Conservation (phyloP, 2,888 invertebrate species). For the Tyria jacobaeae region DNA sequence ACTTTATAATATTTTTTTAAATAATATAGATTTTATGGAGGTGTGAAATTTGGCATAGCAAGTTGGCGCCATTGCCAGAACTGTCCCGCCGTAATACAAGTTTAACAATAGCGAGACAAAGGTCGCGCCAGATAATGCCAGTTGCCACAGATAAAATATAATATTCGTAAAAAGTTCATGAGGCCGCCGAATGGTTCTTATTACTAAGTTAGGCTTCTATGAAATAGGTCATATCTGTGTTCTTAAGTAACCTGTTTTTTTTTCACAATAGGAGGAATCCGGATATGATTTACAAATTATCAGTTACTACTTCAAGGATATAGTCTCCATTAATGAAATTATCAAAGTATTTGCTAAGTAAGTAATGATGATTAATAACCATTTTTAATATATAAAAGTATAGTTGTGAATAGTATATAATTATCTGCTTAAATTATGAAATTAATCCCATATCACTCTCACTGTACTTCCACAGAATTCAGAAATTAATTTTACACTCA, state of each 20-base stretch:
- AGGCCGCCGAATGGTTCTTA: conserved; percentile 34
- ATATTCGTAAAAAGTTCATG: conserved; percentile 29
- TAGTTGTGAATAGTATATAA: too few relatives aligned
- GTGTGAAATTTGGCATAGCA: conserved; percentile 67
- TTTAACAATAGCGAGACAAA: conserved; percentile 41
- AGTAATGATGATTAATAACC: too few relatives aligned
- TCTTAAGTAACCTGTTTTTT: conserved; percentile 1
- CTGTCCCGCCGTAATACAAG: conserved; percentile 34
- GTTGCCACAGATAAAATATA: conserved; percentile 32
- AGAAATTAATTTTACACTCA: too few relatives aligned
- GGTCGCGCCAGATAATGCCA: conserved; percentile 37
- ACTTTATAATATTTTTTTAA: conserved; percentile 41
- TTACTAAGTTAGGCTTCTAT: conserved; percentile 25
- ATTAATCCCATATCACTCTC: too few relatives aligned
- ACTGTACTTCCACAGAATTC: too few relatives aligned
- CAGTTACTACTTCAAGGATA: too few relatives aligned
- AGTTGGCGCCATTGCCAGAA: conserved; percentile 59
- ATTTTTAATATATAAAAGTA: too few relatives aligned
- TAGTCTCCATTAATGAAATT: too few relatives aligned
- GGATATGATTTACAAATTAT: conserved; percentile 1
- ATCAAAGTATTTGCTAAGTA: too few relatives aligned
- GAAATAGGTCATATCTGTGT: conserved; percentile 34
- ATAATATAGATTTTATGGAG: conserved; percentile 40
- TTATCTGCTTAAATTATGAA: too few relatives aligned
- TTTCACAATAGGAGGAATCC: background rate